Evolutionary conservation across 2,888 invertebrate species (phyloP), one percentile per base, ranked within the genome.

Genomic region (Cryptocephalus moraei): DNA sequence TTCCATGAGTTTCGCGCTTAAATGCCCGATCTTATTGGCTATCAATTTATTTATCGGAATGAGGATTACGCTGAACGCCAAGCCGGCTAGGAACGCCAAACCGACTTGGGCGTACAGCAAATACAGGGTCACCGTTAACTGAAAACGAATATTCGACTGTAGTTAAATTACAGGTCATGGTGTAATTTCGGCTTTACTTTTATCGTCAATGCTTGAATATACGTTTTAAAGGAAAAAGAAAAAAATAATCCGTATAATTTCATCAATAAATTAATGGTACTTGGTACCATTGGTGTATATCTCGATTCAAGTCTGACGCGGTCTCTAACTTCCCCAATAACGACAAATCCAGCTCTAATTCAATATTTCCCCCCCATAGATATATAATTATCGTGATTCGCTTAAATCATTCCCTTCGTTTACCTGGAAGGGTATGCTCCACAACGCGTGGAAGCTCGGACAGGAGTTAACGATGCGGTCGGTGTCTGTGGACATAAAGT

Each of bases 401-500:
- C 22, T n/a, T n/a, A n/a, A n/a, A n/a, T n/a, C n/a, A n/a, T n/a
- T 2, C 22, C 22, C 10, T 40, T 43, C n/a, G 52, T 56, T 63
- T 65, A 85, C 86, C 77, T 90, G 91, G 62, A 95, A 77, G 8
- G 96, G 96, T 64, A 96, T 86, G 70, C 94, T 95, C 96, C 97
- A 97, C 56, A 95, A 77, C 6, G 91, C 84, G 73, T 97, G 97
- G 67, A 99, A 95, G 71, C 93, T 94, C 2, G 91, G 86, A 70
- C 93, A 94, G 14, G 95, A 90, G 70, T 95, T 95, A 0, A 94
- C 89, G 56, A 97, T 90, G 56, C 96, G 79, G 67, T 96, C 94
- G 0, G 90, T 87, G 67, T 99, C 97, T 0, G 93, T 93, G 32
- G 94, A 95, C 89, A 97, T 93, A 58, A 92, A 89, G 71, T 97